Conservation (phyloP, 2,888 invertebrate species). For the Deilephila porcellus region DNA sequence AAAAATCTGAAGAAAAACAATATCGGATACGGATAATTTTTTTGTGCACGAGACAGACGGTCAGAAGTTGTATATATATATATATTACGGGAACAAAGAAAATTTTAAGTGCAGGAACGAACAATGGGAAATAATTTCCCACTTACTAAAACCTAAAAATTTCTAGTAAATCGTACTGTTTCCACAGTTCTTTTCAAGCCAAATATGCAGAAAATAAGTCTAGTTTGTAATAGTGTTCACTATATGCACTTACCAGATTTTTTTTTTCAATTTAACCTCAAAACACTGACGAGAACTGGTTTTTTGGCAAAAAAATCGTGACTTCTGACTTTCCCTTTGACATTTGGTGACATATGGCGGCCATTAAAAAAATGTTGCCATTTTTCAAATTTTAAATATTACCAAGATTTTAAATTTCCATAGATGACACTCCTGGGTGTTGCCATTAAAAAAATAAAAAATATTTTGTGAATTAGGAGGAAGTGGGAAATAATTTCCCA, state of each 20-base stretch:
- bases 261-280: background rate
- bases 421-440: background rate
- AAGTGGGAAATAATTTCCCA: conserved; percentile 4
- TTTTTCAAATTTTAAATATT: background rate
- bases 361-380: background rate
- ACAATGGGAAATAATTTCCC: background rate
- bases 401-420: background rate
- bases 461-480: background rate
- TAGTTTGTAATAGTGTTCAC: background rate
- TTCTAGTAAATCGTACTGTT: background rate
- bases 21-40: background rate
- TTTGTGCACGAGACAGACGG: background rate
- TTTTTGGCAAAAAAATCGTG: background rate
- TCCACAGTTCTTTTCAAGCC: background rate
- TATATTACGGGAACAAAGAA: background rate
- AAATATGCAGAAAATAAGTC: background rate
- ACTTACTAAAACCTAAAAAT: background rate
- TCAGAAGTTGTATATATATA: background rate
- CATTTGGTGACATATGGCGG: background rate
- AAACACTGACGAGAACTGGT: background rate
- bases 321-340: background rate
- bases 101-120: background rate
- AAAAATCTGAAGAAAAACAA: conserved; percentile 2
- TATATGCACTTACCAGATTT: conserved; percentile 2
- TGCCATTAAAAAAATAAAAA: background rate